These are phyloP conservation scores for Beris morrisii DNA, from an alignment of 2,888 invertebrate genomes.

Conservation along the genomic window DNA sequence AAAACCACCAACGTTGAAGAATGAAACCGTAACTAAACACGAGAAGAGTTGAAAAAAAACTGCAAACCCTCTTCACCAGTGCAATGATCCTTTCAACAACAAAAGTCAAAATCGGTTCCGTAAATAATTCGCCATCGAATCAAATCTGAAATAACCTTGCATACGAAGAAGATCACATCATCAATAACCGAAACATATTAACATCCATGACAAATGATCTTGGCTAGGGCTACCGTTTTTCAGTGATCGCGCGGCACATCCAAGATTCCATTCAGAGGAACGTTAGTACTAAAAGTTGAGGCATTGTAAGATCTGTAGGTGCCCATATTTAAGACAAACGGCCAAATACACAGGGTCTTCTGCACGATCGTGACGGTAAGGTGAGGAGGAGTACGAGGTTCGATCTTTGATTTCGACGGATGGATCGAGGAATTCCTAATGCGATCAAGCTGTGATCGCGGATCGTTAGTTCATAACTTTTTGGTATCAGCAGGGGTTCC, in stretches of 20 bases:
- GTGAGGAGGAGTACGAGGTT: constrained; percentile 6
- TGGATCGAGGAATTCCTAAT: constrained; percentile 18
- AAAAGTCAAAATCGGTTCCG: constrained; percentile 37
- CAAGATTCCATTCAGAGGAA: neutral
- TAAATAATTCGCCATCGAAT: constrained; percentile 35
- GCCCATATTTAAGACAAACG: too few species aligned
- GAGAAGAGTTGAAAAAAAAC: too few species aligned
- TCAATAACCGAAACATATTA: constrained; percentile 36
- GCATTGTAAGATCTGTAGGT: neutral
- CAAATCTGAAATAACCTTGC: constrained; percentile 25
- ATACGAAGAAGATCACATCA: constrained; percentile 21
- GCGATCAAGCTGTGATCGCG: constrained; percentile 37
- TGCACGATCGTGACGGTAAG: neutral
- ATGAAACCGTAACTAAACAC: too few species aligned
- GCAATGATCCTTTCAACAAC: constrained; percentile 25
- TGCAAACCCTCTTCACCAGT: too few species aligned
- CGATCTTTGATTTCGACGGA: neutral
- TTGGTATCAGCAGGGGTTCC: constrained; percentile 34
- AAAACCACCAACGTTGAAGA: too few species aligned
- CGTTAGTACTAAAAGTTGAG: constrained; percentile 1
- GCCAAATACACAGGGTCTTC: neutral
- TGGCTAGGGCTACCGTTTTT: constrained; percentile 40
- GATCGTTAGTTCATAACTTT: constrained; percentile 33
- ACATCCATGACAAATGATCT: constrained; percentile 39
- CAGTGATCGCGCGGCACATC: constrained; percentile 29